Base-by-base conservation (phyloP, 2,113 vertebrate species). In the Notothenia rossii region DNA sequence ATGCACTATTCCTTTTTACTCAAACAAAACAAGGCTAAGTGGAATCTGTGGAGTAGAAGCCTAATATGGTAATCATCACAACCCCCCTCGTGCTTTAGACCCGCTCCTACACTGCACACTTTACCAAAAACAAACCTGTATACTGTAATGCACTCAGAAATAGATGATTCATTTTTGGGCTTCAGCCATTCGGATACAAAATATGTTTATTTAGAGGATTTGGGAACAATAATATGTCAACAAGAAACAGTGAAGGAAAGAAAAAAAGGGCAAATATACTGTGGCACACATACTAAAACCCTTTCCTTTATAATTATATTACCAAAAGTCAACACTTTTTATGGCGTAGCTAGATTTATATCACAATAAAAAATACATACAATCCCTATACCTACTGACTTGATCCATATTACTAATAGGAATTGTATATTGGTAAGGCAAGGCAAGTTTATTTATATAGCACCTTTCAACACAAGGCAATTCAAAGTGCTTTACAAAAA, bases 1-100 rank as follows among this genome's bases (percentile, higher is more conserved):
- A 40, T 8, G 45, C 66, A 36, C 64, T 17, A 29, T 63, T 77
- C 22, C 14, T 68, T 62, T 75, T 56, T 45, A n/a, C 33, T 63
- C 43, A 33, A 55, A 76, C 58, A 64, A 78, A 81, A 87, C 63
- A 71, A 58, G 13, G 70, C 48, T 51, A 50, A 72, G 71, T 70
- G 70, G 74, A 86, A 63, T 78, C 36, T 15, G 12, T 67, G 36
- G 45, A 45, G 54, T 6, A 5, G 14, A 20, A 12, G 8, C 20
- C 49, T 61, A 71, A 75, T 25, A 29, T 8, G 13, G 33, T 63
- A 40, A 70, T 77, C 33, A 73, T 51, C 46, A 59, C 62, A 76
- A 61, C 5, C 17, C 6, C 22, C 17, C 11, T 46, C 55, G 4
- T 36, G 46, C 20, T 43, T 10, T 10, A 45, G 11, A 49, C 43